Conservation (phyloP, 2,888 invertebrate species). For the Venusia cambrica region DNA sequence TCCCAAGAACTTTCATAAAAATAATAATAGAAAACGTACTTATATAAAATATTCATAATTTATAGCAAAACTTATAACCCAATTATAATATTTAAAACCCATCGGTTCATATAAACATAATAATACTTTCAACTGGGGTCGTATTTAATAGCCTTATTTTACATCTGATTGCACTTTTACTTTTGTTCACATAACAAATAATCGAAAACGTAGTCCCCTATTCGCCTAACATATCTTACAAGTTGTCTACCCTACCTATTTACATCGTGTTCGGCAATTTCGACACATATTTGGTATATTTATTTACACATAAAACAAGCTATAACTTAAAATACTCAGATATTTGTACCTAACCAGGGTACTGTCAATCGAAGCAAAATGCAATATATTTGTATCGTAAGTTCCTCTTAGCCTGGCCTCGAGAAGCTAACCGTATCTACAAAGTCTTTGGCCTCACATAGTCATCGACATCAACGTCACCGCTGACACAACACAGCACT, state of each 20-base stretch:
- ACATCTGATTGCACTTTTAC: constrained; percentile 77
- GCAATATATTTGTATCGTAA: constrained; percentile 74
- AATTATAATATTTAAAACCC: constrained; percentile 79
- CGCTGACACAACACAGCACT: constrained; percentile 25
- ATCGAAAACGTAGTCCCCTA: constrained; percentile 48
- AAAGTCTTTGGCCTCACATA: constrained; percentile 77
- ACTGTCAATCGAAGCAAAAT: constrained; percentile 75
- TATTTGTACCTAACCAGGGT: constrained; percentile 70
- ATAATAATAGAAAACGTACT: constrained; percentile 69
- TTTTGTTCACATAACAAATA: constrained; percentile 68
- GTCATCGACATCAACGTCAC: too few relatives aligned
- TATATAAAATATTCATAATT: constrained; percentile 76
- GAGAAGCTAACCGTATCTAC: constrained; percentile 58
- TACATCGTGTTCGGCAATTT: constrained; percentile 56
- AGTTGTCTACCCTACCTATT: constrained; percentile 59
- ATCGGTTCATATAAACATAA: constrained; percentile 78
- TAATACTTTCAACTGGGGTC: constrained; percentile 79
- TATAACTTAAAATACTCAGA: constrained; percentile 69
- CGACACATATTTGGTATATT: constrained; percentile 77
- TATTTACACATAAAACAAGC: constrained; percentile 72
- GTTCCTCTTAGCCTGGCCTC: constrained; percentile 55
- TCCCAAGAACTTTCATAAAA: constrained; percentile 53
- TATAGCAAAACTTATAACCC: constrained; percentile 76
- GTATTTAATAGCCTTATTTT: constrained; percentile 69
- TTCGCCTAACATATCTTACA: constrained; percentile 59